Evolutionary conservation across 2,797 vertebrate species (phyloP), one percentile per base, ranked within the genome.

Genomic region (Crypturellus tataupa): DNA sequence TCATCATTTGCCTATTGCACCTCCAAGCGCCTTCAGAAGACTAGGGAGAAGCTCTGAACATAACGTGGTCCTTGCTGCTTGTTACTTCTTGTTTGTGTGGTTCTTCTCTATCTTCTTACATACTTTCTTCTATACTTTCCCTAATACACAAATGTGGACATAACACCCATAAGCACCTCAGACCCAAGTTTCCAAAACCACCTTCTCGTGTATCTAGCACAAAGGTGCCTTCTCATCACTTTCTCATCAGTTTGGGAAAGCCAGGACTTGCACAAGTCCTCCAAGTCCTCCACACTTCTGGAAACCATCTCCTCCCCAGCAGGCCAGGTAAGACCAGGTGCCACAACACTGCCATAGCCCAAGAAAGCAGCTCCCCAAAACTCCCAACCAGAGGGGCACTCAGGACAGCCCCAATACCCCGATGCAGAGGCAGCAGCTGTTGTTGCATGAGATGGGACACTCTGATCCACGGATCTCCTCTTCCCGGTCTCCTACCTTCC

Each of bases 391-490:
- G 8, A 5, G 33, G 10, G 1, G 63, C 49, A 21, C 12, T 23
- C 65, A 25, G 46, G 33, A 55, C 59, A 8, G 19, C 6, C 2
- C 0, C 2, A 17, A 25, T 3, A 31, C 15, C 51, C 44, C 47
- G 35, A 13, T 0, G 0, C 2, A 4, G 17, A 6, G 23, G 24
- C 27, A 7, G 6, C n/a, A 53, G 51, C 4, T 18, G 18, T n/a
- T 19, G 29, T 11, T 31, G 10, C 8, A 42, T 10, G 7, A 1
- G 29, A 31, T 16, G 27, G 53, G 69, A 53, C 20, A 40, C 2
- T 1, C 4, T 4, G 16, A 3, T 1, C 33, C 70, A 73, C 6
- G 51, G 4, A 29, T 19, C 8, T 18, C 35, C 44, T 5, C 25
- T 3, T 4, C 13, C 15, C 15, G 1, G 0, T 1, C 15, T 35